phyloP scores from a whole-genome alignment of 2,888 invertebrate genomes.

The Epinotia ramella region DNA sequence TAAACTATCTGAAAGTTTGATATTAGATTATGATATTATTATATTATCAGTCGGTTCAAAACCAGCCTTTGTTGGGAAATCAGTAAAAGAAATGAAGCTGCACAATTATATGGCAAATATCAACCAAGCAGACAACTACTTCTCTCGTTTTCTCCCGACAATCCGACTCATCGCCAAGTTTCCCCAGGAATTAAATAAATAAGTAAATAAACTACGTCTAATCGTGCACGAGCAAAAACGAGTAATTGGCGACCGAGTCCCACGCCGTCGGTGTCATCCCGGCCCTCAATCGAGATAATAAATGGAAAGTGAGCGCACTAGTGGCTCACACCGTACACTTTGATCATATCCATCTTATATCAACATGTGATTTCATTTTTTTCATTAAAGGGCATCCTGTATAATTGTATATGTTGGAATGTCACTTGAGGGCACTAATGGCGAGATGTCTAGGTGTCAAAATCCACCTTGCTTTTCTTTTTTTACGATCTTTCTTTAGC shows the following conservation, averaged over 20 bases:
- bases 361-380: conserved; percentile 13
- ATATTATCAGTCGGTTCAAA: too few species aligned
- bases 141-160: not conserved
- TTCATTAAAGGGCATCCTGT: not conserved
- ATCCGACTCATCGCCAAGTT: conserved; percentile 25
- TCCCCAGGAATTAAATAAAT: conserved; percentile 42
- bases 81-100: not conserved
- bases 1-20: too few species aligned
- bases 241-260: conserved; percentile 42
- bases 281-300: conserved; percentile 48
- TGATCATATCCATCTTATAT: conserved; percentile 41
- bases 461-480: too few species aligned
- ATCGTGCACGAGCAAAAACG: conserved; percentile 44
- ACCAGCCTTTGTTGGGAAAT: not conserved
- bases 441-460: too few species aligned
- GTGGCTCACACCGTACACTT: conserved; percentile 26
- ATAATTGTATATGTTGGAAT: conserved; percentile 1
- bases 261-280: conserved; percentile 38
- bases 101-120: not conserved
- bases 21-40: not conserved
- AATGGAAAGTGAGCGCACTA: conserved; percentile 45
- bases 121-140: not conserved
- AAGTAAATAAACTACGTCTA: conserved; percentile 42
- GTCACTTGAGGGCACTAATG: too few species aligned
- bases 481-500: too few species aligned